Percentiles rank a stretch among this genome's conserved stretches.
Conservation (phyloP, 2,797 vertebrate genomes). For the Sparus aurata region DNA sequence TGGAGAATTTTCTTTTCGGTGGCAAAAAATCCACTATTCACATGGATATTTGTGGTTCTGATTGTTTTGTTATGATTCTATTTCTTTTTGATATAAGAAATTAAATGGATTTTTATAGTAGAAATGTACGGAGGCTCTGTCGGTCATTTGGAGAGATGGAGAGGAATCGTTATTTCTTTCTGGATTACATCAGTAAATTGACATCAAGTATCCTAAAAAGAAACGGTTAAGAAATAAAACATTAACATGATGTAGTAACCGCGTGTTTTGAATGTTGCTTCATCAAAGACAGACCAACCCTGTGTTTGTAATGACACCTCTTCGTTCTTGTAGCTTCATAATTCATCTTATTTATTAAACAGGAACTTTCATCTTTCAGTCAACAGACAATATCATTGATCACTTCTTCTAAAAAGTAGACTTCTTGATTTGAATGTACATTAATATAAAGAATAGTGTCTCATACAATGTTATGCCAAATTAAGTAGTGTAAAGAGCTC, state of each 20-base stretch:
- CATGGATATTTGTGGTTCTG: slow-evolving; percentile 84
- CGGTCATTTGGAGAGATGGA: slow-evolving; percentile 83
- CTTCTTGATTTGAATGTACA: slow-evolving; percentile 72
- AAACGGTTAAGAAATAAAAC: slow-evolving; percentile 90
- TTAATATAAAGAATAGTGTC: slow-evolving; percentile 78
- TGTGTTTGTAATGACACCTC: slow-evolving; percentile 42
- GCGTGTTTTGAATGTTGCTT: slow-evolving; percentile 70
- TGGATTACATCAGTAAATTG: slow-evolving; percentile 84
- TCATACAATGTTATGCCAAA: slow-evolving; percentile 65
- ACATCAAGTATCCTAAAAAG: slow-evolving; percentile 76
- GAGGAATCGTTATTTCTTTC: slow-evolving; percentile 84
- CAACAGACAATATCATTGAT: slow-evolving; percentile 60
- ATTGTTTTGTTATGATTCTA: slow-evolving; percentile 83
- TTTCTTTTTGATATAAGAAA: slow-evolving; percentile 87
- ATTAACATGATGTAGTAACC: slow-evolving; percentile 65
- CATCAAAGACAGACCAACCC: slow-evolving; percentile 17
- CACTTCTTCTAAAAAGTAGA: slow-evolving; percentile 55
- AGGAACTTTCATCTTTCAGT: slow-evolving; percentile 71
- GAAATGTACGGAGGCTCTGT: slow-evolving; percentile 85
- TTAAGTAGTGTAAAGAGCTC: slow-evolving; percentile 76
- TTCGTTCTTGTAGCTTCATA: slow-evolving; percentile 48
- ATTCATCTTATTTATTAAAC: slow-evolving; percentile 78
- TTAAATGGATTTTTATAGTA: slow-evolving; percentile 93
- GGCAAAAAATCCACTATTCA: slow-evolving; percentile 79
- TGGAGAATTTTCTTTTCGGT: slow-evolving; percentile 79